phyloP scores from a whole-genome alignment of 2,113 vertebrate species.

The Piliocolobus tephrosceles region DNA sequence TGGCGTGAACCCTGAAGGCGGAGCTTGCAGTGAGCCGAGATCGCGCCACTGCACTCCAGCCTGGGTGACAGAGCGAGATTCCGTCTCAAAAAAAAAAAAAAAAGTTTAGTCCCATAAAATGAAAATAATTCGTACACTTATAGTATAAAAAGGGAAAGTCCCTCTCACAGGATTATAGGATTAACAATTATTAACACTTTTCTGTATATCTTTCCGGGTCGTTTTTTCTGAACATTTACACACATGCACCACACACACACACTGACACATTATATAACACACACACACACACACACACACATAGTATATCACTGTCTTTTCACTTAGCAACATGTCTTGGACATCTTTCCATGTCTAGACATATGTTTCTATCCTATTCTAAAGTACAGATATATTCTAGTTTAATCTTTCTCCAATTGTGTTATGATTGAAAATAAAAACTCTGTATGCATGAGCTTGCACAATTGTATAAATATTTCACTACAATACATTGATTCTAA shows the following conservation, averaged over 20 bases:
- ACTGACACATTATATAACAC: neutral
- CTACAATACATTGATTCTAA: neutral
- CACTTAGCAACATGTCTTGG: neutral
- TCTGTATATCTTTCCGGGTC: neutral
- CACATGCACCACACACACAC: neutral
- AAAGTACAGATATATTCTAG: neutral
- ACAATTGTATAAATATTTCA: conserved; percentile 12
- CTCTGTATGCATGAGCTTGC: neutral
- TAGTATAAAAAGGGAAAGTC: neutral
- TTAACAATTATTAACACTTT: neutral
- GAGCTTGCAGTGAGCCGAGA: too few species aligned
- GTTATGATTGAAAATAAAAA: conserved; percentile 32
- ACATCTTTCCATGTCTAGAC: neutral
- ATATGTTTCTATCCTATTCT: neutral
- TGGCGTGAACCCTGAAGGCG: too few species aligned
- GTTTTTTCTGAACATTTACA: neutral
- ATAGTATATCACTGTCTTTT: neutral
- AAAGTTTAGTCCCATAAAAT: neutral
- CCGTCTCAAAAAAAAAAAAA: too few species aligned
- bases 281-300: neutral
- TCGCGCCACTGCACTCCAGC: too few species aligned
- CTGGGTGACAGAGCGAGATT: too few species aligned
- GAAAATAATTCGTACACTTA: neutral
- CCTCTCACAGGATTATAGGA: neutral
- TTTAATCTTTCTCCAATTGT: neutral